Percentiles rank a stretch among this genome's conserved stretches.
These are phyloP conservation scores for Vimba vimba DNA, from an alignment of 2,113 vertebrate genomes.

Conservation along the genomic window DNA sequence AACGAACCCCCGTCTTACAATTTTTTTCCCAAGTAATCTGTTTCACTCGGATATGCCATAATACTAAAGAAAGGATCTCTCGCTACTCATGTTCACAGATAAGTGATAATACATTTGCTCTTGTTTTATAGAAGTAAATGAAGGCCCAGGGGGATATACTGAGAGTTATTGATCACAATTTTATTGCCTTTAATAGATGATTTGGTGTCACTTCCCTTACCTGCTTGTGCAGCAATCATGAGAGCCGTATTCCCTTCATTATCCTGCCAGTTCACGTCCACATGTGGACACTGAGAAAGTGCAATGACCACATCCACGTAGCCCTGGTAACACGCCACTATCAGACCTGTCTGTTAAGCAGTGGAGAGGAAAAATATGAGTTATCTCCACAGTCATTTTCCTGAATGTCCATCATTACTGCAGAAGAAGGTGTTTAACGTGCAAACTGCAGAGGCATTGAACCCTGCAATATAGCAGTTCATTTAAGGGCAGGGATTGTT, in stretches of 20 bases:
- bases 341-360: conserved; percentile 85
- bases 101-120: not conserved
- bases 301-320: conserved; percentile 90
- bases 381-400: not conserved
- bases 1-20: not conserved
- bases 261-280: conserved; percentile 98
- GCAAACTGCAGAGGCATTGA: conserved; percentile 8
- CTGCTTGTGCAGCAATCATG: conserved; percentile 94
- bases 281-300: conserved; percentile 88
- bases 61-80: not conserved
- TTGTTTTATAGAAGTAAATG: not conserved
- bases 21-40: not conserved
- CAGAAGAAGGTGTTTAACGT: not conserved
- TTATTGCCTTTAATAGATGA: not conserved
- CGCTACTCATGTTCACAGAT: not conserved
- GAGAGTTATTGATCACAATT: not conserved
- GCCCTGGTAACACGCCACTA: conserved; percentile 92
- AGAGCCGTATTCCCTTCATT: conserved; percentile 97
- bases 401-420: conserved; percentile 13
- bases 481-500: conserved; percentile 17
- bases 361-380: conserved; percentile 5
- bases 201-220: conserved; percentile 72
- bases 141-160: not conserved
- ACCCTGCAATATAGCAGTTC: not conserved
- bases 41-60: not conserved